Evolutionary conservation across 2,888 invertebrate species (phyloP).

Genomic region (Antitype chi): DNA sequence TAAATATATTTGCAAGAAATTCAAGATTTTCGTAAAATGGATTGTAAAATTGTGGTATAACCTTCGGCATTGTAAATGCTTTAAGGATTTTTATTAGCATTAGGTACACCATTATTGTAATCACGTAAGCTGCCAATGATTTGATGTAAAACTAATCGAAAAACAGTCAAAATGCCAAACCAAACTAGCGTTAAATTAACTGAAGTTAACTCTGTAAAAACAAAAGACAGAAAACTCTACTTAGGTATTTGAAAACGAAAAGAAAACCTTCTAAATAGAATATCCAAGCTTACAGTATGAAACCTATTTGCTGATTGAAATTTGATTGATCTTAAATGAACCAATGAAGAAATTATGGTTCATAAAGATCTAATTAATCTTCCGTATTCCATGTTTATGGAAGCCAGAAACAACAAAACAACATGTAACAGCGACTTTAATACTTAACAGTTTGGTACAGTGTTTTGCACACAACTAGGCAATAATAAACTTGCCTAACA

Average conservation of each 20-base stretch:
- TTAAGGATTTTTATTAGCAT: background rate
- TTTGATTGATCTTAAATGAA: background rate
- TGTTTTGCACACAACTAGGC: constrained; percentile 37
- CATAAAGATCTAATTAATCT: background rate
- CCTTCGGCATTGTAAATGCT: background rate
- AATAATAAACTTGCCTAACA: constrained; percentile 37
- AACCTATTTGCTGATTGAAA: background rate
- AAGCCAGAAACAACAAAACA: constrained; percentile 31
- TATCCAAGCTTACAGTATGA: background rate
- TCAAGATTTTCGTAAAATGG: background rate
- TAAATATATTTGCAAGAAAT: constrained; percentile 8
- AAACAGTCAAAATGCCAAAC: constrained; percentile 9
- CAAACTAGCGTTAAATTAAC: background rate
- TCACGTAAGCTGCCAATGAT: background rate
- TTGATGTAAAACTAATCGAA: background rate
- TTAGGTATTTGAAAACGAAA: background rate
- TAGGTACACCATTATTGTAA: background rate
- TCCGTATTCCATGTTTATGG: constrained; percentile 3
- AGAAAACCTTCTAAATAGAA: background rate
- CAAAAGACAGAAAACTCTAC: background rate
- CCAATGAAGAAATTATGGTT: background rate
- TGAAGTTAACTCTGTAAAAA: background rate
- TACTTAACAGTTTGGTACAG: background rate
- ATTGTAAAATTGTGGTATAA: background rate
- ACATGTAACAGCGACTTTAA: background rate